Evolutionary conservation across 2,888 invertebrate genomes (phyloP), one percentile per base, ranked within the genome.

Genomic region (Shargacucullia verbasci): DNA sequence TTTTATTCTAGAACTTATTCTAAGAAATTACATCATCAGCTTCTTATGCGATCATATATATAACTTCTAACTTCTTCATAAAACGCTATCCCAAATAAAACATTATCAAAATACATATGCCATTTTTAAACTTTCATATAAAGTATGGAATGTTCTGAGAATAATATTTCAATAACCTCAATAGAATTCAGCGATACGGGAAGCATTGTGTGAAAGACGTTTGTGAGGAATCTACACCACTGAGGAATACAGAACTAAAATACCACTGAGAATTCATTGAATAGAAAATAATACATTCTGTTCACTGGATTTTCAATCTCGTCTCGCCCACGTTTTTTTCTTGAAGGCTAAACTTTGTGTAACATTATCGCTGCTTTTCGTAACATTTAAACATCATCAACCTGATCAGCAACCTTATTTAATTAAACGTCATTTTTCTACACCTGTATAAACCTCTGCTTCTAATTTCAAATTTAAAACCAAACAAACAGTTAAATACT

Each of bases 81-180:
- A 20, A 3, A 20, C 20, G 20, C 4, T 20, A 20, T 4, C 20
- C n/a, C 10, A 31, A 8, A 31, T 33, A n/a, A 37, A 6, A 6
- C 5, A 14, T 4, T 60, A 33, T 33, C 33, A 15, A 2, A 31
- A 31, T 14, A 20, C 4, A n/a, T 20, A 15, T 14, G 9, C 29
- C n/a, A 20, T 31, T 9, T 44, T 20, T 15, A 29, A 9, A 29
- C 33, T 9, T 13, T 8, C 27, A 9, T 29, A n/a, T n/a, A 14
- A 12, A 15, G n/a, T 10, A 9, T 6, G 31, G n/a, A 37, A 43
- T 20, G 11, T 29, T 37, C 10, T 41, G 9, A 4, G 39, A 27
- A 27, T 2, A 33, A 45, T 31, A 64, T 64, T 55, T 41, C 40
- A 43, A 48, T 65, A 60, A 13, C 10, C n/a, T 44, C 15, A 53